phyloP scores from a whole-genome alignment of 1,140 invertebrate genomes.

The Polypedilum pembai region DNA sequence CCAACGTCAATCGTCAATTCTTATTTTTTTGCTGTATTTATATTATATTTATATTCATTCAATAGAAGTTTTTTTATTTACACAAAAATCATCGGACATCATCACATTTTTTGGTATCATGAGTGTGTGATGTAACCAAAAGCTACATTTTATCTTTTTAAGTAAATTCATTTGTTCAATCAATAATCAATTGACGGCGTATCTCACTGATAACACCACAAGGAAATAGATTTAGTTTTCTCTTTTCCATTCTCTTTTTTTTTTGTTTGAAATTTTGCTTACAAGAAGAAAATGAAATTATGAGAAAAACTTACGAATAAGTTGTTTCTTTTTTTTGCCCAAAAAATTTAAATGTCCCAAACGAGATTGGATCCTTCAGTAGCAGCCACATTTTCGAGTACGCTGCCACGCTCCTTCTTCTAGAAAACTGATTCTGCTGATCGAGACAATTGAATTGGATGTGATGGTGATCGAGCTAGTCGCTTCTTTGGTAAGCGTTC shows the following conservation, averaged over 20 bases:
- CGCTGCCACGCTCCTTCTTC: conserved; percentile 29
- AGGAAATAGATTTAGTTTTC: not conserved
- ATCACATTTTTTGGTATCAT: not conserved
- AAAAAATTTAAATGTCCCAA: not conserved
- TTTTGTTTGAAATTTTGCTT: not conserved
- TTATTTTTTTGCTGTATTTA: not conserved
- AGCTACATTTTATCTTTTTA: not conserved
- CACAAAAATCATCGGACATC: conserved; percentile 1
- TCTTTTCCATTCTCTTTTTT: not conserved
- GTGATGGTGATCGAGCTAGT: conserved; percentile 91
- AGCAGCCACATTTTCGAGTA: not conserved
- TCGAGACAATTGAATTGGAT: conserved; percentile 87
- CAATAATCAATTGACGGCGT: no score
- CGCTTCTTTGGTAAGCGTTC: conserved; percentile 89
- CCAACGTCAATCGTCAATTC: conserved; percentile 2
- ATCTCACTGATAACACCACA: not conserved
- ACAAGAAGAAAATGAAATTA: no score
- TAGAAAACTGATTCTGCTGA: conserved; percentile 88
- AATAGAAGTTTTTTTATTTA: conserved; percentile 8
- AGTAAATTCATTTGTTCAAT: not conserved
- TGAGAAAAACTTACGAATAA: no score
- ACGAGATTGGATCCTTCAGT: conserved; percentile 18
- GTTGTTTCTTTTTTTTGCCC: no score
- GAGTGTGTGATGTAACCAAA: not conserved
- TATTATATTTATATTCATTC: not conserved